Percentiles rank a stretch among this genome's conserved stretches.
These are phyloP conservation scores for Blastobasis lacticolella DNA, from an alignment of 2,888 invertebrate genomes.

Conservation along the genomic window DNA sequence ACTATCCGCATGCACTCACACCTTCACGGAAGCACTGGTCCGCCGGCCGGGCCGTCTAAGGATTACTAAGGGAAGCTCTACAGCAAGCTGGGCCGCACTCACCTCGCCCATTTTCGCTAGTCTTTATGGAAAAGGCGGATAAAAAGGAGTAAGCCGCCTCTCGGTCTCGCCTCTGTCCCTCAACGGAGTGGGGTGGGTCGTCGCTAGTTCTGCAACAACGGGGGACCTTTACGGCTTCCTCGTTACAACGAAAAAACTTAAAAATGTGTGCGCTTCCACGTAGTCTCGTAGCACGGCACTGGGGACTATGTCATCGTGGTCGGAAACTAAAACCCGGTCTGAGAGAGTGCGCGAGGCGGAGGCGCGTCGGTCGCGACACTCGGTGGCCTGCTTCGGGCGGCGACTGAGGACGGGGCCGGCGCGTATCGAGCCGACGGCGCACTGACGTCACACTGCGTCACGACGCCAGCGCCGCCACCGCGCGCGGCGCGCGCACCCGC, in stretches of 20 bases:
- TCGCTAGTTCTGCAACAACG: slow-evolving; percentile 72
- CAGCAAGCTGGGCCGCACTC: slow-evolving; percentile 65
- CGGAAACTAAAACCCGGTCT: slow-evolving; percentile 70
- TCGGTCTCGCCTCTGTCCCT: slow-evolving; percentile 65
- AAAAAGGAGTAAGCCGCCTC: slow-evolving; percentile 66
- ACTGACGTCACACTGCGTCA: slow-evolving; percentile 82
- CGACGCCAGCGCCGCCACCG: slow-evolving; percentile 68
- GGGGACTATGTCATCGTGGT: slow-evolving; percentile 70
- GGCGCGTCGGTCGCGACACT: slow-evolving; percentile 63
- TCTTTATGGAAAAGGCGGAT: slow-evolving; percentile 67
- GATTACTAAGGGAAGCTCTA: slow-evolving; percentile 61
- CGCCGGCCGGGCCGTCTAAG: slow-evolving; percentile 36
- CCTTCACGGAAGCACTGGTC: slow-evolving; percentile 58
- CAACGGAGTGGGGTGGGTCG: slow-evolving; percentile 63
- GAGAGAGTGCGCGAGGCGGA: slow-evolving; percentile 59
- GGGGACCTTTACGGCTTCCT: slow-evolving; percentile 64
- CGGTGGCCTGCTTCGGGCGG: slow-evolving; percentile 70
- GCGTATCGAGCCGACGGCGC: slow-evolving; percentile 79
- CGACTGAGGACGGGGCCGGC: slow-evolving; percentile 75
- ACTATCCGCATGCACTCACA: slow-evolving; percentile 59
- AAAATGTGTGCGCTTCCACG: slow-evolving; percentile 68
- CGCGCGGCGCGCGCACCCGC: slow-evolving; percentile 43
- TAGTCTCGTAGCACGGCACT: slow-evolving; percentile 66
- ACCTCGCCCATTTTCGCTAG: slow-evolving; percentile 74
- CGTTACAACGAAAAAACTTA: slow-evolving; percentile 66